phyloP scores from a whole-genome alignment of 1,140 invertebrate genomes.

The Dermatophagoides farinae region DNA sequence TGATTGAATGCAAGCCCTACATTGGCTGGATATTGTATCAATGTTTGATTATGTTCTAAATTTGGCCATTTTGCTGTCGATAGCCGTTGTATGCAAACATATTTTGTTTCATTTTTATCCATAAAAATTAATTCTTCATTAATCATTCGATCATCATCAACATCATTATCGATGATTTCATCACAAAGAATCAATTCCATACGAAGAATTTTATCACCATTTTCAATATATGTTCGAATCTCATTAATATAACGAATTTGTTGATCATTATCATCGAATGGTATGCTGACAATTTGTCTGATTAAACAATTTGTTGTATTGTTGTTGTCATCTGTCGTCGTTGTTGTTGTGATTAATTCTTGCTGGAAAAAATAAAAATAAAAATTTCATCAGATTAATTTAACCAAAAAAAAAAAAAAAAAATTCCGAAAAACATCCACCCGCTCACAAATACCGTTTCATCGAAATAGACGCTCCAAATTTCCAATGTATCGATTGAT shows the following conservation, averaged over 20 bases:
- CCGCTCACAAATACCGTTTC: background rate
- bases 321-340: too few species aligned
- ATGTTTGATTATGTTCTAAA: background rate
- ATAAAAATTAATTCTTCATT: background rate
- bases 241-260: too few species aligned
- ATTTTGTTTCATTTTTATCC: background rate
- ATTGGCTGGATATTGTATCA: background rate
- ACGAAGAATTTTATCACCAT: background rate
- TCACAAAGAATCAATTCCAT: constrained; percentile 1
- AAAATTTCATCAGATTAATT: background rate
- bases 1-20: background rate
- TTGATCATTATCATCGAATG: too few species aligned
- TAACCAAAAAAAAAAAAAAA: too few species aligned
- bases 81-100: background rate
- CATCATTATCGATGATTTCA: background rate
- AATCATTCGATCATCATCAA: too few species aligned
- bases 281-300: too few species aligned
- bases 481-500: background rate
- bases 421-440: background rate
- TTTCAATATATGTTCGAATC: too few species aligned
- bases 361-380: background rate
- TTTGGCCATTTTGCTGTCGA: background rate
- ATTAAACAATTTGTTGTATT: too few species aligned
- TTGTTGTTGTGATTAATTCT: background rate
- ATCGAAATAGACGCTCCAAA: constrained; percentile 7